Base-by-base conservation (phyloP, 2,113 vertebrate species). In the Monopterus albus region DNA sequence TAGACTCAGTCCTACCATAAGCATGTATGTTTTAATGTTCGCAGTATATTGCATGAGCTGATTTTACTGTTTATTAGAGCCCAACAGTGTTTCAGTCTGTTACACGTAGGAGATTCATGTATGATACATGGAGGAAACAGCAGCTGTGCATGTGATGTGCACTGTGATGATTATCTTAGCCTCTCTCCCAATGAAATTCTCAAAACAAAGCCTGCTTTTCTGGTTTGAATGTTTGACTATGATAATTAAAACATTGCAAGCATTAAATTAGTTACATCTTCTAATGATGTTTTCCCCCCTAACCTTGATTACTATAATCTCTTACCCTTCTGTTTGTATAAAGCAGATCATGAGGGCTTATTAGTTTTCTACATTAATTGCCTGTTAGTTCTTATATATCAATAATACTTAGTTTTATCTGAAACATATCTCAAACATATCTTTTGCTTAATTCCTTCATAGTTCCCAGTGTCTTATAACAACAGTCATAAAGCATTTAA, bases 61-160 rank as follows among this genome's bases (percentile, higher is more conserved):
- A n/a, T n/a, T n/a, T n/a, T n/a, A n/a, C n/a, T n/a, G n/a, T n/a
- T n/a, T n/a, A n/a, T n/a, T n/a, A n/a, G n/a, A n/a, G n/a, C n/a
- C n/a, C n/a, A n/a, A n/a, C n/a, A 49, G 61, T 15, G 31, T 36
- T 68, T 21, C 45, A 31, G 10, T 59, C 28, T 25, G 56, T 18
- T 4, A 23, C 26, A 23, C 25, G n/a, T n/a, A n/a, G 45, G 31
- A 3, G 11, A 43, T 35, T 52, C 47, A 23, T 23, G 14, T 52
- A 17, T 13, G 20, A 18, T 1, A 10, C 38, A 26, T 20, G 52
- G 5, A 15, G 5, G 12, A 21, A 36, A 40, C 33, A 56, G 25
- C 50, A 23, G 70, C 50, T 63, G 58, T n/a, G n/a, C n/a, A n/a
- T n/a, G n/a, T n/a, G n/a, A 20, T 25, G 15, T 6, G 28, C 23